Evolutionary conservation across 2,888 invertebrate species (phyloP), one percentile per base, ranked within the genome.

Genomic region (Synergus gifuensis): DNA sequence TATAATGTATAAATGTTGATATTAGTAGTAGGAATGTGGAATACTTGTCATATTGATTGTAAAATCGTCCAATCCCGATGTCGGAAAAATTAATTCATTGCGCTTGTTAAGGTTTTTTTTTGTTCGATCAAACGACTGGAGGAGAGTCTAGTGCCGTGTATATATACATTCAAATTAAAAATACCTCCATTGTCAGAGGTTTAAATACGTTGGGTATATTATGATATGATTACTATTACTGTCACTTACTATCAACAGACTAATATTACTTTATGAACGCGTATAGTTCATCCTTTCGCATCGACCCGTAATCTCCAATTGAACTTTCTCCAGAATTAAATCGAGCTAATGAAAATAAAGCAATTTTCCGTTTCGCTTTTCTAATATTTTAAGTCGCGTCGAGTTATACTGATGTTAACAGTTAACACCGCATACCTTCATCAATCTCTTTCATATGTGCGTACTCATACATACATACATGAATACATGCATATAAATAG

Each of bases 1-100:
- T 90, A 89, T 88, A 91, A 88, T 92, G 92, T 92, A 92, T 92
- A 92, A 92, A 92, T 92, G 91, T 92, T 90, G 88, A 92, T 92
- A 92, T 84, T 91, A 90, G 88, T 88, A 85, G 85, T 91, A 91
- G 90, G 85, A 88, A 89, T 89, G 89, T 89, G 88, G 87, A 87
- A 89, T 89, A 88, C 88, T 89, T 89, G 89, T 89, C 89, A 88
- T 87, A 87, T 86, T 85, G 83, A 86, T 87, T 86, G 84, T 81
- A 84, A 82, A 77, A 83, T 78, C 78, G 79, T 54, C 69, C 16
- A 73, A 54, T 73, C 44, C 67, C 44, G 44, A 67, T 16, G 44
- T 40, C 42, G 44, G 66, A 62, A 54, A 58, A 60, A 22, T 73
- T 16, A 44, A 40, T 73, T 64, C 1, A 60, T 77, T 80, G 77